Percentiles rank a stretch among this genome's conserved stretches.
Evolutionary conservation across 2,797 vertebrate genomes (phyloP).

Genomic region (Staurois parvus): DNA sequence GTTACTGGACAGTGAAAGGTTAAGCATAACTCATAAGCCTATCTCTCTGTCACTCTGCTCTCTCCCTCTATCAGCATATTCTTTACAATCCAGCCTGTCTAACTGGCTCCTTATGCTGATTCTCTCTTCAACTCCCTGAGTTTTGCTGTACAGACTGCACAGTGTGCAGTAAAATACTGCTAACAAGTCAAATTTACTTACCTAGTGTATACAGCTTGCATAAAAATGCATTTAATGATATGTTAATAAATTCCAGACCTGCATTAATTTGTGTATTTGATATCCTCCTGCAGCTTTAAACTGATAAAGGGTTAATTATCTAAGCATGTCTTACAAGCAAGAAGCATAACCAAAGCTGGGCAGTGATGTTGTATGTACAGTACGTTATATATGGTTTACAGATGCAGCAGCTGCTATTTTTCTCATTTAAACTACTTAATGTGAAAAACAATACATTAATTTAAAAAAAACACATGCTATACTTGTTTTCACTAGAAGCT

Average conservation of each 20-base stretch:
- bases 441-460: conserved; percentile 44
- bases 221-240: too few relatives aligned
- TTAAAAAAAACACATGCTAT: conserved; percentile 43
- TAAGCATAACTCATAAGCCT: too few relatives aligned
- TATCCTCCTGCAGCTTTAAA: neutral
- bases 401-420: conserved; percentile 45
- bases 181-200: too few relatives aligned
- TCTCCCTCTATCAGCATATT: too few relatives aligned
- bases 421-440: conserved; percentile 33
- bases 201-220: too few relatives aligned
- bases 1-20: too few relatives aligned
- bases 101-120: too few relatives aligned
- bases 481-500: conserved; percentile 29
- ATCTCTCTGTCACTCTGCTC: too few relatives aligned
- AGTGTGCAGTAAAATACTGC: neutral
- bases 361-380: neutral
- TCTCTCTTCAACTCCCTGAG: too few relatives aligned
- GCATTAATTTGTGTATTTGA: neutral
- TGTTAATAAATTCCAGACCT: neutral
- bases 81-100: too few relatives aligned
- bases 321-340: neutral
- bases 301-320: neutral
- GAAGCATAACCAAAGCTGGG: conserved; percentile 3
- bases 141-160: too few relatives aligned
- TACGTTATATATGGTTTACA: neutral